phyloP scores from a whole-genome alignment of 1,140 invertebrate genomes.

The Arctopsyche grandis region DNA sequence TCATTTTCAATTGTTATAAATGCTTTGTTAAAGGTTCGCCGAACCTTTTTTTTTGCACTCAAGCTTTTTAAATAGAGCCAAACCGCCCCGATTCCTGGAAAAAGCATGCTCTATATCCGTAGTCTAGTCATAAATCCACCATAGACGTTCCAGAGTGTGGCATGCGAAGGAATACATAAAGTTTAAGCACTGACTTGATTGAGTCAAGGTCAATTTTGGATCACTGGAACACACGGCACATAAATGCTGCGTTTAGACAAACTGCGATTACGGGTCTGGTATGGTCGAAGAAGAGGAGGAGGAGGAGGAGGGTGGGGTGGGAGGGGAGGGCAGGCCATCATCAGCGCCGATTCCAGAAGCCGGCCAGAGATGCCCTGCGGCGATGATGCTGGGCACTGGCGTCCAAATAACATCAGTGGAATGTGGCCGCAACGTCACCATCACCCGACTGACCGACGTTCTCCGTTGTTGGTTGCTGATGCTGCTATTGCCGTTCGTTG shows the following conservation, averaged over 20 bases:
- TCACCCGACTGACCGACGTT: constrained; percentile 8
- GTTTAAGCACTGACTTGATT: too few species aligned
- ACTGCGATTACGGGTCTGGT: neutral
- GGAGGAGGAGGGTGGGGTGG: neutral
- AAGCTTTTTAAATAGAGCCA: too few species aligned
- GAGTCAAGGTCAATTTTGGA: too few species aligned
- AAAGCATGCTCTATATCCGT: too few species aligned
- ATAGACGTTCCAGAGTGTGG: too few species aligned
- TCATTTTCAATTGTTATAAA: too few species aligned
- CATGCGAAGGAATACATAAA: too few species aligned
- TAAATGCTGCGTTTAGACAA: neutral
- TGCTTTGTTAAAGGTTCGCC: too few species aligned
- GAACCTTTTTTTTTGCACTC: too few species aligned
- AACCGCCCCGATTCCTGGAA: too few species aligned
- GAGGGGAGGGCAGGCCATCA: neutral
- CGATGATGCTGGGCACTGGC: neutral
- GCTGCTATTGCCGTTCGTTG: constrained; percentile 1
- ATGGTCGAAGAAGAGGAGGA: neutral
- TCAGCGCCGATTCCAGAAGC: constrained; percentile 26
- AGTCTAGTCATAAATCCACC: too few species aligned
- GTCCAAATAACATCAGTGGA: constrained; percentile 24
- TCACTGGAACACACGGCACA: too few species aligned
- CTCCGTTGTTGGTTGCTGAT: neutral
- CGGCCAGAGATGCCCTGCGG: neutral
- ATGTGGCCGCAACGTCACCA: constrained; percentile 20